phyloP scores from a whole-genome alignment of 2,797 vertebrate species.

The Enteromius treurensis region DNA sequence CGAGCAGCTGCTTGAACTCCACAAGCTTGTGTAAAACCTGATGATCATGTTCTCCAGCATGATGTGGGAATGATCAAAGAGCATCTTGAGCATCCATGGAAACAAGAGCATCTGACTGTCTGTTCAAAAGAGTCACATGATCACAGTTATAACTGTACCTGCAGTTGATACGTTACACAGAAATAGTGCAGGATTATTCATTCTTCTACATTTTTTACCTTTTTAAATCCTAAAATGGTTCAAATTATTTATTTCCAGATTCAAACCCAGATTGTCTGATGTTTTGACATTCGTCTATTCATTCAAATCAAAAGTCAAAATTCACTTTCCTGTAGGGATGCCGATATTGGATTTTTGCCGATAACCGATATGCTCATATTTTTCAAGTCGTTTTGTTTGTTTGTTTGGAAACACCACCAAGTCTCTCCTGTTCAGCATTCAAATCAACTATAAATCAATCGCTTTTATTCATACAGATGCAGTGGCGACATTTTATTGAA shows the following conservation, averaged over 20 bases:
- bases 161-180: neutral
- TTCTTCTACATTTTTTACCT: neutral
- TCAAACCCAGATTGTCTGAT: neutral
- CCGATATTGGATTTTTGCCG: too few species aligned
- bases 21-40: slow-evolving; percentile 4
- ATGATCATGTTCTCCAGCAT: slow-evolving; percentile 24
- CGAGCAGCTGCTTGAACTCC: slow-evolving; percentile 10
- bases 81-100: slow-evolving; percentile 19
- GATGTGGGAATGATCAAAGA: slow-evolving; percentile 27
- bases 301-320: neutral
- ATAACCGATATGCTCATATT: too few species aligned
- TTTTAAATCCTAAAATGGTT: neutral
- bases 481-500: too few species aligned
- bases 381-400: too few species aligned
- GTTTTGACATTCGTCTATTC: neutral
- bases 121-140: slow-evolving; percentile 10
- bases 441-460: too few species aligned
- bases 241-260: neutral
- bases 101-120: neutral
- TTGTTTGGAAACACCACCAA: too few species aligned
- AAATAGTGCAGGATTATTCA: neutral
- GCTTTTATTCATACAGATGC: too few species aligned
- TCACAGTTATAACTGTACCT: neutral
- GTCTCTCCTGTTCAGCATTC: too few species aligned
- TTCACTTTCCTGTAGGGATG: too few species aligned